Evolutionary conservation across 1,140 invertebrate genomes (phyloP).

Genomic region (Ooceraea biroi): DNA sequence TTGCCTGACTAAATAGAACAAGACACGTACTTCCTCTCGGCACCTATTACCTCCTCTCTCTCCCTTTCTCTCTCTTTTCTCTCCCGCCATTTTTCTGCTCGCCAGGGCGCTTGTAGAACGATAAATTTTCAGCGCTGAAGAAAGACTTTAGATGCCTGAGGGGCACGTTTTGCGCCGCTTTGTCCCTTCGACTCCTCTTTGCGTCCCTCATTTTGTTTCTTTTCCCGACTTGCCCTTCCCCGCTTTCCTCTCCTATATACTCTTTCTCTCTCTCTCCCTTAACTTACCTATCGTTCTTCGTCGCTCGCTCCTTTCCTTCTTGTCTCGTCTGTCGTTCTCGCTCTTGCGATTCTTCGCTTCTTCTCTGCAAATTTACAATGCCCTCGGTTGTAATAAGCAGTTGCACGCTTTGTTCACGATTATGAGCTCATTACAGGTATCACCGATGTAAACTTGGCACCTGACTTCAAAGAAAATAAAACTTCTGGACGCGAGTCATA

Average conservation of each 20-base stretch:
- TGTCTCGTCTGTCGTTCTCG: slow-evolving; percentile 31
- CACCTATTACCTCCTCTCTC: neutral
- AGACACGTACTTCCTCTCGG: neutral
- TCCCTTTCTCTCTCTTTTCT: neutral
- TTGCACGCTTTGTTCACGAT: slow-evolving; percentile 75
- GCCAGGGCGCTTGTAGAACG: slow-evolving; percentile 44
- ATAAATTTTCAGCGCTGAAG: slow-evolving; percentile 68
- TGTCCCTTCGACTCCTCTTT: slow-evolving; percentile 72
- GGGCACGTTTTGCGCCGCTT: slow-evolving; percentile 76
- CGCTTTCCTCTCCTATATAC: slow-evolving; percentile 45
- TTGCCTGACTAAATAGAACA: slow-evolving; percentile 30
- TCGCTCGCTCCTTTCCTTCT: slow-evolving; percentile 39
- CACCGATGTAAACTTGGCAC: no score
- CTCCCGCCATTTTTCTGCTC: slow-evolving; percentile 53
- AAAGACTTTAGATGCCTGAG: slow-evolving; percentile 62
- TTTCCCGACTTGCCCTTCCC: slow-evolving; percentile 7
- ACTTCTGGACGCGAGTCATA: no score
- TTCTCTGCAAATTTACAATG: slow-evolving; percentile 77
- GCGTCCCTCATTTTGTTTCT: slow-evolving; percentile 63
- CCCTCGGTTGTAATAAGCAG: slow-evolving; percentile 79
- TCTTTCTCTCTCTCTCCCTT: slow-evolving; percentile 48
- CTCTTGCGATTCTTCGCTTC: slow-evolving; percentile 54
- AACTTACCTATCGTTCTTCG: slow-evolving; percentile 18
- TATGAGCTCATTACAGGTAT: slow-evolving; percentile 77
- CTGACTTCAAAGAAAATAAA: no score